Conservation (phyloP, 2,113 vertebrate species). For the Apteryx owenii region DNA sequence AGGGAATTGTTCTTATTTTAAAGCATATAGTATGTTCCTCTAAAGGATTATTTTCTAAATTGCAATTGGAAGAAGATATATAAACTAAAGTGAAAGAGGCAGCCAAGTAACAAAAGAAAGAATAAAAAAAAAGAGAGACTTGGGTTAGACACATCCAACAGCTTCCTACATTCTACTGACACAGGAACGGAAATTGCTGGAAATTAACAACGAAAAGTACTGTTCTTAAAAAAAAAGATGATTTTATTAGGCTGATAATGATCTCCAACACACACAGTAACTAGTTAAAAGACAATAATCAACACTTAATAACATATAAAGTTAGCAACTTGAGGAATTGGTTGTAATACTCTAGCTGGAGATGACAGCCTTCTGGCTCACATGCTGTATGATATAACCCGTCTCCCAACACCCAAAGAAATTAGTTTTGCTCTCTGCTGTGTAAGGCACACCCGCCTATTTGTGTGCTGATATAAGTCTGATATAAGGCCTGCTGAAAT, state of each 20-base stretch:
- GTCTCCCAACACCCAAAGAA: background rate
- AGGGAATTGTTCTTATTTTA: background rate
- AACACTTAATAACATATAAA: background rate
- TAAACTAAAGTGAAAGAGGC: background rate
- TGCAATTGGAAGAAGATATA: background rate
- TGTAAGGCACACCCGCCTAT: fast-evolving
- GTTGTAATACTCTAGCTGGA: background rate
- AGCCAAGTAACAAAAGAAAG: background rate
- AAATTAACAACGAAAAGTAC: background rate
- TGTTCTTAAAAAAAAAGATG: background rate
- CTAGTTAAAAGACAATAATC: background rate
- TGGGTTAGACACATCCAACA: background rate
- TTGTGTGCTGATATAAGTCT: background rate
- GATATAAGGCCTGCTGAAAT: background rate
- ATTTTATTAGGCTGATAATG: background rate
- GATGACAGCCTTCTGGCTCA: background rate
- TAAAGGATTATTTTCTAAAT: background rate
- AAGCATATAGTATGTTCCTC: background rate
- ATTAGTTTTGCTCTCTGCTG: background rate
- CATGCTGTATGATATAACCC: background rate
- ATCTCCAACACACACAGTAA: background rate
- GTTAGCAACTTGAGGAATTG: background rate
- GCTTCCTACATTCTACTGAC: background rate
- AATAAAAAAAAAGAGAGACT: background rate
- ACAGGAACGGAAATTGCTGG: background rate